Conservation (phyloP, 2,888 invertebrate genomes). For the Steinernema scapterisci region DNA sequence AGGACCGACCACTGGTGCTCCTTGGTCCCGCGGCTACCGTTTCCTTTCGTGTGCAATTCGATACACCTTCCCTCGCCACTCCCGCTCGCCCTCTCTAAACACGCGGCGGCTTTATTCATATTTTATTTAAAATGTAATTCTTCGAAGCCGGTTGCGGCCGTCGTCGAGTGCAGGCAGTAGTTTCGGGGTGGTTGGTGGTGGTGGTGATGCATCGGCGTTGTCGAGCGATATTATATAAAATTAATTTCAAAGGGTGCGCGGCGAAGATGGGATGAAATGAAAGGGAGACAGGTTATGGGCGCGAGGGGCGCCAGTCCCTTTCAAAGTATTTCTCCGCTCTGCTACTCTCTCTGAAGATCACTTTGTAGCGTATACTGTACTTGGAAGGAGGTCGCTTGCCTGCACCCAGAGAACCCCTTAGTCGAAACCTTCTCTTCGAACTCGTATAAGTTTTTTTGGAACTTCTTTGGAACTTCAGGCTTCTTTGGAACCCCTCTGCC, state of each 20-base stretch:
- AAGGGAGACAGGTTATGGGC: conserved; percentile 27
- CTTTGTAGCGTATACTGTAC: not conserved
- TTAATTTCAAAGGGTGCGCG: conserved; percentile 32
- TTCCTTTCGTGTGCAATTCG: conserved; percentile 13
- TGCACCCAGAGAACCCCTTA: too few species aligned
- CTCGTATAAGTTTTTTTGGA: too few species aligned
- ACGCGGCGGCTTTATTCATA: not conserved
- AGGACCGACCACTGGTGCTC: too few species aligned
- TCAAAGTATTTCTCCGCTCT: conserved; percentile 31
- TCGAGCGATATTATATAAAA: conserved; percentile 32
- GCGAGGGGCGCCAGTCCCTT: conserved; percentile 22
- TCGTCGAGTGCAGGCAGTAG: not conserved
- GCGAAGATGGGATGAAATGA: conserved; percentile 25
- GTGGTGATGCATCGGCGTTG: conserved; percentile 22
- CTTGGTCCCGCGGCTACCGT: conserved; percentile 8
- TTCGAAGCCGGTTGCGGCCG: conserved; percentile 1
- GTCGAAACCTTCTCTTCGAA: too few species aligned
- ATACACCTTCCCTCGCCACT: not conserved
- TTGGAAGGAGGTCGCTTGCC: too few species aligned
- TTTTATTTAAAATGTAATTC: conserved; percentile 23
- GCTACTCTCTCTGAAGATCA: conserved; percentile 26
- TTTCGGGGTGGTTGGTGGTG: not conserved
- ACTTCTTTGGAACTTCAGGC: too few species aligned
- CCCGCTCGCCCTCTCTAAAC: conserved; percentile 16
- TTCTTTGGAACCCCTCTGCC: too few species aligned